phyloP scores from a whole-genome alignment of 2,113 vertebrate species.

The Ageneiosus marmoratus region DNA sequence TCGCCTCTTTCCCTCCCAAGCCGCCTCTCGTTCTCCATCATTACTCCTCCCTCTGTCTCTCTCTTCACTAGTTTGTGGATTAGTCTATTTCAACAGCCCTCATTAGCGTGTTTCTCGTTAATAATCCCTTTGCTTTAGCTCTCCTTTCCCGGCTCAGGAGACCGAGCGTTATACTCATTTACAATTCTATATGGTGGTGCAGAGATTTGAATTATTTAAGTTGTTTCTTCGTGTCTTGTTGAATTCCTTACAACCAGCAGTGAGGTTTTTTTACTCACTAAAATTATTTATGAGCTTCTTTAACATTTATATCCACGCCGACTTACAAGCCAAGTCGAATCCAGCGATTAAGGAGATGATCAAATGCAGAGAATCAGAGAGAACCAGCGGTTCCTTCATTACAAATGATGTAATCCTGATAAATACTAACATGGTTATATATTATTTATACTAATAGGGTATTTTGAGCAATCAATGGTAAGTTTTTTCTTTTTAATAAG shows the following conservation, averaged over 20 bases:
- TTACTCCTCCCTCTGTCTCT: conserved; percentile 5
- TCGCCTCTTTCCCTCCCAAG: background rate
- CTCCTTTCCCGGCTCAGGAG: conserved; percentile 32
- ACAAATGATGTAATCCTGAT: background rate
- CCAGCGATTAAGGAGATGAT: background rate
- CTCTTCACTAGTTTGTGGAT: conserved; percentile 30
- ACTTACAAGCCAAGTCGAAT: background rate
- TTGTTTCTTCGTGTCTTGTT: conserved; percentile 2
- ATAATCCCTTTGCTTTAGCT: conserved; percentile 54
- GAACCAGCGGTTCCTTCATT: background rate
- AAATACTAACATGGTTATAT: background rate
- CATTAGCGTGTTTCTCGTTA: conserved; percentile 56
- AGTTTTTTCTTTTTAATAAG: background rate
- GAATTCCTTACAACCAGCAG: background rate
- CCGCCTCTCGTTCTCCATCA: conserved; percentile 13
- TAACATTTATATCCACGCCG: background rate
- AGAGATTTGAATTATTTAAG: conserved; percentile 17
- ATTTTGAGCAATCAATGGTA: background rate
- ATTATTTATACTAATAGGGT: background rate
- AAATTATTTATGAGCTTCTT: conserved; percentile 1
- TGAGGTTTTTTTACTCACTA: background rate
- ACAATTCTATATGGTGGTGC: conserved; percentile 10
- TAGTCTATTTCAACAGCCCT: conserved; percentile 47
- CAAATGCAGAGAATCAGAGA: too few species aligned
- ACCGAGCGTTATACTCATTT: background rate